A percentile compares a stretch with the other conserved stretches of the same genome.
Evolutionary conservation across 2,113 vertebrate genomes (phyloP).

Genomic region (Redunca redunca): DNA sequence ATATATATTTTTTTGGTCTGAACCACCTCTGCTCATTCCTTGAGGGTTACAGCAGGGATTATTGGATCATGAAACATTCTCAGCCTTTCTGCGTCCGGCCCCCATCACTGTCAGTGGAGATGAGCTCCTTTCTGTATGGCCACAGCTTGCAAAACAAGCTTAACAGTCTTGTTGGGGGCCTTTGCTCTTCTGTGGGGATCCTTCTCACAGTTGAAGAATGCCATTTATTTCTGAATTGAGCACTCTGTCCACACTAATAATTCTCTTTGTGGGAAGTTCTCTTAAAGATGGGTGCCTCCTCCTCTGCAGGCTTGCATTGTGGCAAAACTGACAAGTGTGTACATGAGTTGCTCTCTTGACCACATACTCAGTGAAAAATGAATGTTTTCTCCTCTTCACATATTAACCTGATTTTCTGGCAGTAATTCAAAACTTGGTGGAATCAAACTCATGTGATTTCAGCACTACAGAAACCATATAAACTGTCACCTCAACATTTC

Average conservation of each 20-base stretch:
- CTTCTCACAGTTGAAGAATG: slow-evolving; percentile 40
- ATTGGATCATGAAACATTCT: not conserved
- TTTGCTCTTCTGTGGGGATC: not conserved
- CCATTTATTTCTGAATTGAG: not conserved
- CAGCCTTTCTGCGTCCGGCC: not conserved
- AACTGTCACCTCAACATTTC: not conserved
- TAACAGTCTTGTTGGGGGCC: slow-evolving; percentile 16
- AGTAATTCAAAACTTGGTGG: not conserved
- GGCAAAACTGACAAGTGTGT: not conserved
- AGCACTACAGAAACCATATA: not conserved
- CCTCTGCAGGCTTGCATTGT: not conserved
- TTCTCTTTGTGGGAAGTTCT: not conserved
- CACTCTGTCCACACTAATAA: not conserved
- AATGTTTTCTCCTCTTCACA: not conserved
- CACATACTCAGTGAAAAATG: not conserved
- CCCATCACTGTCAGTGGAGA: not conserved
- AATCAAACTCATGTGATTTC: not conserved
- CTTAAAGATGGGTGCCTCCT: not conserved
- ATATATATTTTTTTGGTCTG: not conserved
- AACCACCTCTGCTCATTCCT: not conserved
- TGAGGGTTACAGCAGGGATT: not conserved
- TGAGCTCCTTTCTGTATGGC: not conserved
- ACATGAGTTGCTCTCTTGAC: not conserved
- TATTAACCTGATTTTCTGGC: slow-evolving; percentile 30
- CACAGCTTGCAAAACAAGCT: not conserved